A percentile compares a stretch with the other conserved stretches of the same genome.
These are phyloP conservation scores for Alectura lathami DNA, from an alignment of 2,113 vertebrate genomes.

Conservation along the genomic window DNA sequence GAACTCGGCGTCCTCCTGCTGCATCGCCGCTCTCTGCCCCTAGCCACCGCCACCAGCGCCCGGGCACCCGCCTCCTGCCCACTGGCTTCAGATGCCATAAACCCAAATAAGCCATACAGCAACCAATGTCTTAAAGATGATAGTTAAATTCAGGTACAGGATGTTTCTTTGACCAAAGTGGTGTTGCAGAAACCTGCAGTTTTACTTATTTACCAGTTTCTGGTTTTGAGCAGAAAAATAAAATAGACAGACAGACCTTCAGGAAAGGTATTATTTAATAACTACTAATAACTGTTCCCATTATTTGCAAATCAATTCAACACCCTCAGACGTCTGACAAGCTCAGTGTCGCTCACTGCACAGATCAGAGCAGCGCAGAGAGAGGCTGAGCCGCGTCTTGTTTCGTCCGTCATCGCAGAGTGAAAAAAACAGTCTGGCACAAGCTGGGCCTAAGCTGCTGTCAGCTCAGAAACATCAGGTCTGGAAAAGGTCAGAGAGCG, in stretches of 20 bases:
- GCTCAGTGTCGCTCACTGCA: not conserved
- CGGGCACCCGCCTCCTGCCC: not conserved
- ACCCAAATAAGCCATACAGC: not conserved
- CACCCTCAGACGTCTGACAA: not conserved
- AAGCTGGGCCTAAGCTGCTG: not conserved
- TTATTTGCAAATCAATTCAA: conserved; percentile 29
- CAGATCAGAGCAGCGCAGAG: not conserved
- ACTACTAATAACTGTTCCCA: not conserved
- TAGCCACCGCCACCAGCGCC: not conserved
- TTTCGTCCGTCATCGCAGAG: not conserved
- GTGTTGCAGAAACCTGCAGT: not conserved
- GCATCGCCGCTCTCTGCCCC: not conserved
- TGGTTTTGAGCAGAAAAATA: not conserved
- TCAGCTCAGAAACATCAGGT: conserved; percentile 16
- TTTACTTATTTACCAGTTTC: not conserved
- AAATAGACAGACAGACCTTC: not conserved
- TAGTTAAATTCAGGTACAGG: not conserved
- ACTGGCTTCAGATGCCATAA: not conserved
- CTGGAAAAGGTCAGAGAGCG: conserved; percentile 35
- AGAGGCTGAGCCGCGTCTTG: not conserved
- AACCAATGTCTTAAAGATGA: not conserved
- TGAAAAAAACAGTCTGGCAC: not conserved
- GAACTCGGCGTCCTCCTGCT: not conserved
- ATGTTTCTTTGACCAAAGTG: not conserved
- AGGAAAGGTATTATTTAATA: not conserved